Evolutionary conservation across 2,888 invertebrate species (phyloP).

Genomic region (Sesia apiformis): DNA sequence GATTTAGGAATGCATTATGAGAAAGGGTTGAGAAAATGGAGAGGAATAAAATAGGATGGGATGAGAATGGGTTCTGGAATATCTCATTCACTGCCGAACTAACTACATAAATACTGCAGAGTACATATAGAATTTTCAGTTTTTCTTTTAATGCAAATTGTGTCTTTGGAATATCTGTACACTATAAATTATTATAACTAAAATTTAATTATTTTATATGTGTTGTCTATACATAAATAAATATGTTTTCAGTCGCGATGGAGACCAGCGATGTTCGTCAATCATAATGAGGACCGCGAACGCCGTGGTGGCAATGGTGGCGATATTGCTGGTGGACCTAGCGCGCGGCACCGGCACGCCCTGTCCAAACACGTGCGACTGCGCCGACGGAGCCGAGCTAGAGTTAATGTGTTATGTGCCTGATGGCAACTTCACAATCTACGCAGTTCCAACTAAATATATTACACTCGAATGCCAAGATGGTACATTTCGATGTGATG

Average conservation of each 20-base stretch:
- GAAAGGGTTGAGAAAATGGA: no score
- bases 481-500: neutral
- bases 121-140: no score
- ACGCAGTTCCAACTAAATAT: neutral
- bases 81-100: no score
- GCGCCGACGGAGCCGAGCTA: neutral
- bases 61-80: no score
- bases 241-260: neutral
- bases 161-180: no score
- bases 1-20: no score
- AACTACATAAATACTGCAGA: no score
- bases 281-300: neutral
- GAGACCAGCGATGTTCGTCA: neutral
- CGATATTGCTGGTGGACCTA: neutral
- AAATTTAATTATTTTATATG: no score
- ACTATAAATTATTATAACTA: no score
- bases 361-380: neutral
- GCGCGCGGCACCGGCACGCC: neutral
- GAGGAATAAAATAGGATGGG: no score
- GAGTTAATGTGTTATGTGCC: neutral
- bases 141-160: no score
- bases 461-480: conserved; percentile 2
- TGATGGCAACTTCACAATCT: neutral
- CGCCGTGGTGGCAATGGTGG: neutral
- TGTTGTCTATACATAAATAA: no score